Percentiles rank a stretch among this genome's conserved stretches.
phyloP scores from a whole-genome alignment of 2,113 vertebrate species.

The Vanacampus margaritifer region DNA sequence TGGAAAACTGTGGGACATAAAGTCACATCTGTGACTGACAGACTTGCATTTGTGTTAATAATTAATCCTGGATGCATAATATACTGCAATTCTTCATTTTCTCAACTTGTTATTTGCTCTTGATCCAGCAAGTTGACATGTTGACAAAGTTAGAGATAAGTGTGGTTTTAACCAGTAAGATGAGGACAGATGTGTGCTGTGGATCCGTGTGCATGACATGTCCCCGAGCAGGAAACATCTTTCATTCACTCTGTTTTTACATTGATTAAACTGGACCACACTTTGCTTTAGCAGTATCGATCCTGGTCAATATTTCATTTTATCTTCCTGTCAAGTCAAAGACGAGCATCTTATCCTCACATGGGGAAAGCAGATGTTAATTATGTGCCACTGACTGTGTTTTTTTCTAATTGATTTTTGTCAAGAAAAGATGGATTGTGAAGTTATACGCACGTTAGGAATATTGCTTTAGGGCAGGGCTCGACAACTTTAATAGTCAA shows the following conservation, averaged over 20 bases:
- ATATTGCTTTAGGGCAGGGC: too few species aligned
- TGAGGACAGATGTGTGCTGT: conserved; percentile 16
- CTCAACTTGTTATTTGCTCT: neutral
- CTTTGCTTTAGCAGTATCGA: conserved; percentile 41
- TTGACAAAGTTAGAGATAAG: conserved; percentile 4
- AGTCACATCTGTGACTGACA: neutral
- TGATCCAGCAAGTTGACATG: conserved; percentile 3
- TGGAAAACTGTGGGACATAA: neutral
- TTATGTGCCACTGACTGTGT: conserved; percentile 37
- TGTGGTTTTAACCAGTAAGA: conserved; percentile 10
- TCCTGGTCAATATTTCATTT: conserved; percentile 69
- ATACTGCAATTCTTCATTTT: neutral
- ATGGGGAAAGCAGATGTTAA: conserved; percentile 48
- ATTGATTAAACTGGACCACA: conserved; percentile 49
- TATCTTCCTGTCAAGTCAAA: conserved; percentile 51
- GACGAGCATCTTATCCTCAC: conserved; percentile 20
- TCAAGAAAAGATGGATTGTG: conserved; percentile 18
- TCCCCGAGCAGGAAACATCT: conserved; percentile 40
- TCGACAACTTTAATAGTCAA: too few species aligned
- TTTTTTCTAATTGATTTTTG: conserved; percentile 40
- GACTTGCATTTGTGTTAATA: neutral
- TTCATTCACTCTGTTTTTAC: conserved; percentile 28
- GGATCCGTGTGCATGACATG: conserved; percentile 34
- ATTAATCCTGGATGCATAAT: neutral
- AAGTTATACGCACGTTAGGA: neutral